Percentiles rank a stretch among this genome's conserved stretches.
Evolutionary conservation across 2,113 vertebrate genomes (phyloP).

Genomic region (Megaceryle torquata): DNA sequence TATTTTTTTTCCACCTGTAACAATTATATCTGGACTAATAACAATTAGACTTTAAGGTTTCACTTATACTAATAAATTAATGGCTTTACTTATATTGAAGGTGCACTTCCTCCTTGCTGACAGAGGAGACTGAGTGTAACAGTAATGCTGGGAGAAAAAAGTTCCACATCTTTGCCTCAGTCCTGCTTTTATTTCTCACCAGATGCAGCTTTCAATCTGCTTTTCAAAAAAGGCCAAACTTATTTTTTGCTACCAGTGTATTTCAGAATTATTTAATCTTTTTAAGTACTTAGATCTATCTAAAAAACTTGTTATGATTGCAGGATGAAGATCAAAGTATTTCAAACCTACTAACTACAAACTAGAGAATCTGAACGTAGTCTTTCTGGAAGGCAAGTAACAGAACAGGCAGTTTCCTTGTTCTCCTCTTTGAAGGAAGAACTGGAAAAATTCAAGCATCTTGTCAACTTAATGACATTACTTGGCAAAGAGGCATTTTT

Average conservation of each 20-base stretch:
- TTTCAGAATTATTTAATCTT: neutral
- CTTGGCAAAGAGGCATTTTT: neutral
- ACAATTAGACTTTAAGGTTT: neutral
- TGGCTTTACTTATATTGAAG: neutral
- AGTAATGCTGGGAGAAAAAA: neutral
- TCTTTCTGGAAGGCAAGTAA: neutral
- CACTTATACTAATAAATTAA: neutral
- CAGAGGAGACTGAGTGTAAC: neutral
- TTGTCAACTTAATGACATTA: neutral
- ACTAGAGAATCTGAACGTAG: neutral
- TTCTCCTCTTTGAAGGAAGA: neutral
- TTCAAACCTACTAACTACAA: neutral
- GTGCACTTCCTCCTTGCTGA: neutral
- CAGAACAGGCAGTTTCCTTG: neutral
- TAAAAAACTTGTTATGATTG: neutral
- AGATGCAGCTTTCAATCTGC: neutral
- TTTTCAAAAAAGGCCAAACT: neutral
- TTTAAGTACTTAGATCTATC: neutral
- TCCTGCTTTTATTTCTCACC: neutral
- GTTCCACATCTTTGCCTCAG: neutral
- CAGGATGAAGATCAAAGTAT: neutral
- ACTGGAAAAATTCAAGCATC: neutral
- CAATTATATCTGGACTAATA: neutral
- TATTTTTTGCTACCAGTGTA: neutral
- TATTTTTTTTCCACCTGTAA: neutral